Evolutionary conservation across 1,140 invertebrate genomes (phyloP), one percentile per base, ranked within the genome.

Genomic region (Lepeophtheirus salmonis): DNA sequence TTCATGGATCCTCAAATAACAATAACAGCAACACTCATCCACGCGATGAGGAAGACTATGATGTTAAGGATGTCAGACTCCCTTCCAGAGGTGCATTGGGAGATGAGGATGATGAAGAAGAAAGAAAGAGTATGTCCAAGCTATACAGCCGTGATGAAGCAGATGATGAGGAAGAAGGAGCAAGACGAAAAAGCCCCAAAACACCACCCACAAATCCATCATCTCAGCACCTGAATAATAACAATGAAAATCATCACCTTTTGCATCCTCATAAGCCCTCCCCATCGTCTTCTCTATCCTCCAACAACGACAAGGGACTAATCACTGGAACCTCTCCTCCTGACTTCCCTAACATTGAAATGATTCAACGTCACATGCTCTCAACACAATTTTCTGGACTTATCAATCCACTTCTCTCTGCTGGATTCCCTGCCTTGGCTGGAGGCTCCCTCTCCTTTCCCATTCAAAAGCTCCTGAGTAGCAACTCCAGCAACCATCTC

Each of bases 91-190:
- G n/a, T n/a, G n/a, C n/a, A n/a, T n/a, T n/a, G n/a, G n/a, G 52
- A n/a, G 17, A 2, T 23, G 26, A 24, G 2, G 12, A 48, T 22
- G 26, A 18, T 4, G 56, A 65, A 59, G 62, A 51, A 17, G 59
- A 25, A 13, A 30, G 56, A 16, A 48, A 54, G 24, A 50, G 60
- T 12, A 63, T 41, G 24, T 50, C 60, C 23, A 54, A 59, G 30
- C n/a, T n/a, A n/a, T n/a, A n/a, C n/a, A n/a, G n/a, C n/a, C 14
- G 16, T 54, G 57, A 60, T 13, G 26, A 60, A 3, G 60, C 60
- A 0, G 52, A 62, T 3, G 65, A 65, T 51, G 60, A 59, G 3
- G 60, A 62, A 23, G 49, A 62, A 6, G n/a, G n/a, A n/a, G n/a
- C n/a, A n/a, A n/a, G n/a, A n/a, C n/a, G n/a, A n/a, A n/a, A n/a